A percentile compares a stretch with the other conserved stretches of the same genome.
phyloP scores from a whole-genome alignment of 2,113 vertebrate genomes.

The Leuciscus idus region DNA sequence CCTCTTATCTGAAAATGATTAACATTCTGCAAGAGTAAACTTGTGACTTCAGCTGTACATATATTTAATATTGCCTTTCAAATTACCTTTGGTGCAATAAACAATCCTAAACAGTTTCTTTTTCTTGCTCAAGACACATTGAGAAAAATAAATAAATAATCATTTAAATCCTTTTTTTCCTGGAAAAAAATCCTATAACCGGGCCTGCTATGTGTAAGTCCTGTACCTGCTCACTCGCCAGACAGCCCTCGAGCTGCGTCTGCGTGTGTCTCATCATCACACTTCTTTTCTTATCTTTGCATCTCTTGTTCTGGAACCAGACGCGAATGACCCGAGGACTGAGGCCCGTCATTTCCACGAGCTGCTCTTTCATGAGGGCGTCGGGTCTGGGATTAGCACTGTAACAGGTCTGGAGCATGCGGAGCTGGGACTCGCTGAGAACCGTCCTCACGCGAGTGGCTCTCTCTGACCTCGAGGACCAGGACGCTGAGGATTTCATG shows the following conservation, averaged over 20 bases:
- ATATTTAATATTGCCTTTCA: no score
- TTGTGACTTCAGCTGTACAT: no score
- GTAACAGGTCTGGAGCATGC: constrained; percentile 94
- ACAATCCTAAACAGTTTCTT: no score
- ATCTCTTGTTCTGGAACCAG: constrained; percentile 99
- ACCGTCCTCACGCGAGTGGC: constrained; percentile 94
- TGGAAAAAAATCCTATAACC: no score
- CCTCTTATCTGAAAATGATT: no score
- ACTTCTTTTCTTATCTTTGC: constrained; percentile 96
- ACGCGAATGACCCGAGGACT: constrained; percentile 95
- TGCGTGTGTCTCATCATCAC: constrained; percentile 92
- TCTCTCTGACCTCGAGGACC: constrained; percentile 88
- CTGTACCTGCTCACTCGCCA: constrained; percentile 27
- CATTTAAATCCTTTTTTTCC: no score
- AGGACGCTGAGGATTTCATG: constrained; percentile 69
- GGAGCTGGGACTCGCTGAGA: constrained; percentile 95
- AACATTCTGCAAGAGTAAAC: no score
- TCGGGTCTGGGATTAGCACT: constrained; percentile 94
- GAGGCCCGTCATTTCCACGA: constrained; percentile 97
- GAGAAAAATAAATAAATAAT: no score
- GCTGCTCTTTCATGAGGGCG: constrained; percentile 96
- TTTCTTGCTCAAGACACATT: no score
- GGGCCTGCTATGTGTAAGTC: not conserved
- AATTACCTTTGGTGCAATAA: no score
- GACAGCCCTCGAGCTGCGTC: constrained; percentile 89